Evolutionary conservation across 2,888 invertebrate genomes (phyloP).

Genomic region (Glyphotaelius pellucidus): DNA sequence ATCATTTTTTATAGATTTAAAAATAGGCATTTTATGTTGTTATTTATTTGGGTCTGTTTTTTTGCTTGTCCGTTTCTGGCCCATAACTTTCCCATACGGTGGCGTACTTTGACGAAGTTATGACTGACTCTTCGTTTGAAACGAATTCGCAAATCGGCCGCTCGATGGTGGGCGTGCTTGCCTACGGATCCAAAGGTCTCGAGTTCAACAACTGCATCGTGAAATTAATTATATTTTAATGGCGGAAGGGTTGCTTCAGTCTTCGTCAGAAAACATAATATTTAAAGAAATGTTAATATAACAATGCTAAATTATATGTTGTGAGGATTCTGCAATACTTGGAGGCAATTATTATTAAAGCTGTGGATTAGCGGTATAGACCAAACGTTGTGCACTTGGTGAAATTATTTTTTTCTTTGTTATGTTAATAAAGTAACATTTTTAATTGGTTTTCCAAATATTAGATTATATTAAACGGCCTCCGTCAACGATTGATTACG

Average conservation of each 20-base stretch:
- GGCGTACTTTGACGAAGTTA: not conserved
- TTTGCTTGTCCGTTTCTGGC: not conserved
- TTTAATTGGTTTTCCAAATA: no score
- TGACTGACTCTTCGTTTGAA: not conserved
- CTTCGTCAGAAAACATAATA: not conserved
- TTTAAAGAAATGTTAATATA: not conserved
- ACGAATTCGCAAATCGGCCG: not conserved
- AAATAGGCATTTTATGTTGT: not conserved
- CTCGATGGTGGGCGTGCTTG: not conserved
- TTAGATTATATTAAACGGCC: no score
- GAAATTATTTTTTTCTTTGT: not conserved
- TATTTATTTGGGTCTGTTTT: not conserved
- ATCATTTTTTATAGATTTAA: not conserved
- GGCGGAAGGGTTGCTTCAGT: not conserved
- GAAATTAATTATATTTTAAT: not conserved
- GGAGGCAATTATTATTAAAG: not conserved
- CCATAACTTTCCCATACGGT: not conserved
- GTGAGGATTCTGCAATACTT: not conserved
- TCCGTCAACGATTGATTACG: no score
- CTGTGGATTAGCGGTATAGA: not conserved
- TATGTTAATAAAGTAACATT: not conserved
- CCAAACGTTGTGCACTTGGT: no score
- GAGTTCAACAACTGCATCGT: not conserved
- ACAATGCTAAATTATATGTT: not conserved
- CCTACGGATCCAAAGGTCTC: not conserved